Base-by-base conservation (phyloP, 2,113 vertebrate species). In the Corvus hawaiiensis region DNA sequence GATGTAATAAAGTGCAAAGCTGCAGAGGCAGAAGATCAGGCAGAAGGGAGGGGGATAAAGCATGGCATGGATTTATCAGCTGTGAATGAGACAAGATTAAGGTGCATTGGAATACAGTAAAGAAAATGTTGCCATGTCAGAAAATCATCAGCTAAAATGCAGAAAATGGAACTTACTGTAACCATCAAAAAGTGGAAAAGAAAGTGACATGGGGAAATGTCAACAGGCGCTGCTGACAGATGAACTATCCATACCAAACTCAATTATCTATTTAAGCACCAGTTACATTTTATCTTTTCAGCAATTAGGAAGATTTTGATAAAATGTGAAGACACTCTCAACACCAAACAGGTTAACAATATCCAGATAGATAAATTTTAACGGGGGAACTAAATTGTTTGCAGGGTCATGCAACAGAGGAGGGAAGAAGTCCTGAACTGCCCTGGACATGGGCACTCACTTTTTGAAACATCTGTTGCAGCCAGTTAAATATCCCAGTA, bases 1-100 rank as follows among this genome's bases (percentile, higher is more conserved):
- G 83, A 54, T 54, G 56, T 8, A 94, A 80, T 54, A 49, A 92
- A 92, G 41, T 69, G 55, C n/a, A 95, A 90, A 86, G 17, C 83
- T 80, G 63, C 59, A 94, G 68, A 88, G 84, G 90, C 32, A 68
- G 37, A 62, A 67, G 15, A 30, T 10, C 13, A 3, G 11, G 7
- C 3, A 1, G 19, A 21, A 54, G 18, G 22, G 11, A 15, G 21
- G 28, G 24, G 10, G 19, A 64, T 79, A 69, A 92, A 89, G 16
- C 7, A 23, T 2, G 3, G 49, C 63, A 64, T 32, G 22, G 55
- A 80, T 86, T 92, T 90, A 76, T 69, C 35, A 68, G 51, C 68
- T 68, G 23, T 3, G 20, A 77, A 58, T 89, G 54, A 77, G 64
- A 84, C 13, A 67, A 82, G 67, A 88, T 52, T 41, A 76, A 56